A percentile compares a stretch with the other conserved stretches of the same genome.
phyloP scores from a whole-genome alignment of 2,797 vertebrate species.

The Ptychadena robeensis region DNA sequence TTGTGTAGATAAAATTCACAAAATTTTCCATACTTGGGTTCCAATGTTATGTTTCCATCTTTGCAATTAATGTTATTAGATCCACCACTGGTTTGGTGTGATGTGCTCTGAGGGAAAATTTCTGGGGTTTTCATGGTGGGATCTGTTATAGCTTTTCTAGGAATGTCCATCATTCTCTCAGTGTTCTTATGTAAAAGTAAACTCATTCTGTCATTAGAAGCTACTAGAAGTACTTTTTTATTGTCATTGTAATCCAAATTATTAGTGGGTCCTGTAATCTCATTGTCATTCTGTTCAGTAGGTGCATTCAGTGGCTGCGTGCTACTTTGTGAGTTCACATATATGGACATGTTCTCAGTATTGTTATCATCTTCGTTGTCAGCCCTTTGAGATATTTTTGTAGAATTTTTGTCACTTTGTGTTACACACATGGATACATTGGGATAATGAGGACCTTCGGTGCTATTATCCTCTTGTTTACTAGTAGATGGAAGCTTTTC shows the following conservation, averaged over 20 bases:
- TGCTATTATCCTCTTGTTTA: too few relatives aligned
- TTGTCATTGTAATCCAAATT: neutral
- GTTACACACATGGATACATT: too few relatives aligned
- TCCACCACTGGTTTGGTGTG: neutral
- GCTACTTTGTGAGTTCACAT: neutral
- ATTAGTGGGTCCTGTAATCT: neutral
- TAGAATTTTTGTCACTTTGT: too few relatives aligned
- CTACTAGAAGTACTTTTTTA: neutral
- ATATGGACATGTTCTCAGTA: neutral
- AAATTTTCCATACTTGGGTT: neutral
- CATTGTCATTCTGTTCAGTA: neutral
- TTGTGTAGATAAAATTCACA: constrained; percentile 49
- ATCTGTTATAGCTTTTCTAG: neutral
- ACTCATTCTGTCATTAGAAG: neutral
- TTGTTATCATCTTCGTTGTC: neutral
- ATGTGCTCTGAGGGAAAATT: neutral
- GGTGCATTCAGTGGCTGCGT: neutral
- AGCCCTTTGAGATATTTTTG: too few relatives aligned
- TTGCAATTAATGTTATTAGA: neutral
- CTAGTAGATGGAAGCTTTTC: too few relatives aligned
- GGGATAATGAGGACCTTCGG: too few relatives aligned
- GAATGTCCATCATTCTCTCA: neutral
- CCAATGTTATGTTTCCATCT: neutral
- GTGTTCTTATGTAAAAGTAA: neutral
- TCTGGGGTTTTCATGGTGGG: neutral